Evolutionary conservation across 2,888 invertebrate genomes (phyloP).

Genomic region (Morpho helenor): DNA sequence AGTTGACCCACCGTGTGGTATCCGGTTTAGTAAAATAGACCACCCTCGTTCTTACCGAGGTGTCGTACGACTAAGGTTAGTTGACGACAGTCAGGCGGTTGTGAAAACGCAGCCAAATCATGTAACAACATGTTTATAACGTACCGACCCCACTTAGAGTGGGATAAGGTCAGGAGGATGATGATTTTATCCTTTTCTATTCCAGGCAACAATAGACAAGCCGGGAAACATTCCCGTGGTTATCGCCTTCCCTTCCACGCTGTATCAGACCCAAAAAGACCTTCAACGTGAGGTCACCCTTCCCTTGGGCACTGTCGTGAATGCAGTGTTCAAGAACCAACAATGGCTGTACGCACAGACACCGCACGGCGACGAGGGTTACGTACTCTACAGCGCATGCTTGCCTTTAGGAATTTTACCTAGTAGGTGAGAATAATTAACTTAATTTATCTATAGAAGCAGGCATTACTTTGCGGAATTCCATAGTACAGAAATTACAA

Average conservation of each 20-base stretch:
- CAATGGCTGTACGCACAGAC: constrained; percentile 92
- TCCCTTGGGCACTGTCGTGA: constrained; percentile 90
- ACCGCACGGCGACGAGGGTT: constrained; percentile 91
- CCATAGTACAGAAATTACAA: too few species aligned
- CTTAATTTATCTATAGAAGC: too few species aligned
- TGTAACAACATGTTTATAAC: too few species aligned
- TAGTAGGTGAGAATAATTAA: constrained; percentile 44
- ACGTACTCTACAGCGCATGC: constrained; percentile 87
- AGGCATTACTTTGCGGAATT: too few species aligned
- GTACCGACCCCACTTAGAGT: too few species aligned
- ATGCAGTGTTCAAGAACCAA: constrained; percentile 91
- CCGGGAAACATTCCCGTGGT: constrained; percentile 93
- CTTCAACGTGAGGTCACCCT: constrained; percentile 83
- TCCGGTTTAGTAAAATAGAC: too few species aligned
- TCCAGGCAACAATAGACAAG: constrained; percentile 86
- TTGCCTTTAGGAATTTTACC: constrained; percentile 87
- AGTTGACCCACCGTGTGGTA: too few species aligned
- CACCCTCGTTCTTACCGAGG: too few species aligned
- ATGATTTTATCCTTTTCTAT: constrained; percentile 21
- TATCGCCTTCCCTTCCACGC: constrained; percentile 84
- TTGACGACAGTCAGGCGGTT: too few species aligned
- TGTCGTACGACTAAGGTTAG: too few species aligned
- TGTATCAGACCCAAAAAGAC: constrained; percentile 87
- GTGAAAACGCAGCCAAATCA: too few species aligned
- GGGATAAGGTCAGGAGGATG: too few species aligned